These are phyloP conservation scores for Reticulitermes speratus DNA, from an alignment of 1,140 invertebrate species.

Conservation along the genomic window DNA sequence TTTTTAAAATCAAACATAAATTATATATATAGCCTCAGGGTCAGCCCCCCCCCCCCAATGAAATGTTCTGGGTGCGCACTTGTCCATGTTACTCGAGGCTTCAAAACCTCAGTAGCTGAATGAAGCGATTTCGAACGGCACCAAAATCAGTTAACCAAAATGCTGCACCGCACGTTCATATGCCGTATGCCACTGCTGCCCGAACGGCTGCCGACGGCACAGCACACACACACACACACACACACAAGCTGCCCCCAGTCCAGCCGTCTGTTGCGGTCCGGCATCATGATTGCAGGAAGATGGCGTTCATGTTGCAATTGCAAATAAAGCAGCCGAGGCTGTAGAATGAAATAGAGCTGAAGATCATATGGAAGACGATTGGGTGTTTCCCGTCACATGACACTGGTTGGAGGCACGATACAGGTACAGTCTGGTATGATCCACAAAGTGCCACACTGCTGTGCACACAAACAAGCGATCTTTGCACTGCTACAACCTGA, in stretches of 20 bases:
- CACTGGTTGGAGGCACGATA: slow-evolving; percentile 19
- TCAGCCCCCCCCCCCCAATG: too few relatives aligned
- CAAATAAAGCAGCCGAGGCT: slow-evolving; percentile 21
- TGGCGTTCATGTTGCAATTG: slow-evolving; percentile 19
- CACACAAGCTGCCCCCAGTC: neutral
- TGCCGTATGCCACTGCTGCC: neutral
- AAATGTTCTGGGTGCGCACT: too few relatives aligned
- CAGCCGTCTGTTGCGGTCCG: neutral
- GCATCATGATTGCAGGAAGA: slow-evolving; percentile 22
- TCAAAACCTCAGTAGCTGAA: too few relatives aligned
- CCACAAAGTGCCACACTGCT: neutral
- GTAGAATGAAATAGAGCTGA: slow-evolving; percentile 27
- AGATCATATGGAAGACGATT: slow-evolving; percentile 34
- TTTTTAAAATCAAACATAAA: too few relatives aligned
- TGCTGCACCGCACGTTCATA: too few relatives aligned
- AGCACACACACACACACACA: too few relatives aligned
- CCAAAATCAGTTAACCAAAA: too few relatives aligned
- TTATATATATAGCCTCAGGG: too few relatives aligned
- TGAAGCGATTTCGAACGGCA: too few relatives aligned
- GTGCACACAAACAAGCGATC: too few relatives aligned
- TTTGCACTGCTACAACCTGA: neutral
- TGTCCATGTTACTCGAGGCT: too few relatives aligned
- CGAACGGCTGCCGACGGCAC: neutral
- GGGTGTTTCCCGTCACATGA: slow-evolving; percentile 35
- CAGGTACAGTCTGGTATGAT: slow-evolving; percentile 25